These are phyloP conservation scores for Lasioglossum zephyrum DNA, from an alignment of 2,888 invertebrate species.

Conservation along the genomic window DNA sequence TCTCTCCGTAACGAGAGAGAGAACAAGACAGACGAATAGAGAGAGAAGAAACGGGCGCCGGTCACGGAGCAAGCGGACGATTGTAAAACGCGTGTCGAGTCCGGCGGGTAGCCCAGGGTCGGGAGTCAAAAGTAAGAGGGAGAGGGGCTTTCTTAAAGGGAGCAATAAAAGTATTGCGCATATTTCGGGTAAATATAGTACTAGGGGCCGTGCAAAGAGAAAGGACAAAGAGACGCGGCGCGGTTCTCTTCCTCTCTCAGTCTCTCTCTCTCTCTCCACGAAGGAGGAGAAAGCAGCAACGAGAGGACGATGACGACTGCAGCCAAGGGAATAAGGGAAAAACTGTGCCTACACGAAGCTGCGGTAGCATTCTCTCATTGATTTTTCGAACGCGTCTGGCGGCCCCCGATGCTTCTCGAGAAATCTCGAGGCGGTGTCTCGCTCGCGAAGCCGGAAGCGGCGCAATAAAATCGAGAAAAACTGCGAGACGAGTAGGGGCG, in stretches of 20 bases:
- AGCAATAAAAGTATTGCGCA: slow-evolving; percentile 46
- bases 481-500: neutral
- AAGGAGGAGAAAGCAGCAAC: neutral
- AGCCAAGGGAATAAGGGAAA: slow-evolving; percentile 43
- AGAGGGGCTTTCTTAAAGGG: slow-evolving; percentile 12
- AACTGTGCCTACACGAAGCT: slow-evolving; percentile 12
- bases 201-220: slow-evolving; percentile 69
- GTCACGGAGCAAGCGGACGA: slow-evolving; percentile 5
- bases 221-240: slow-evolving; percentile 47
- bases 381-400: slow-evolving; percentile 15
- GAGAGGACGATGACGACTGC: neutral
- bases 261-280: neutral
- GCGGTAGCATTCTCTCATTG: neutral
- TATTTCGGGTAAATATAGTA: slow-evolving; percentile 75
- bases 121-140: slow-evolving; percentile 3
- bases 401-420: neutral
- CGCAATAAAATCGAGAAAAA: slow-evolving; percentile 18
- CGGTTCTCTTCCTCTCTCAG: neutral
- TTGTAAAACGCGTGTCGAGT: slow-evolving; percentile 8
- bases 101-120: neutral
- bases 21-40: neutral
- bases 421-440: slow-evolving; percentile 8
- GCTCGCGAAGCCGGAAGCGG: slow-evolving; percentile 12
- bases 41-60: neutral
- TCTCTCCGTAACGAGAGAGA: neutral